Evolutionary conservation across 2,113 vertebrate species (phyloP), one percentile per base, ranked within the genome.

Genomic region (Tor tambroides): DNA sequence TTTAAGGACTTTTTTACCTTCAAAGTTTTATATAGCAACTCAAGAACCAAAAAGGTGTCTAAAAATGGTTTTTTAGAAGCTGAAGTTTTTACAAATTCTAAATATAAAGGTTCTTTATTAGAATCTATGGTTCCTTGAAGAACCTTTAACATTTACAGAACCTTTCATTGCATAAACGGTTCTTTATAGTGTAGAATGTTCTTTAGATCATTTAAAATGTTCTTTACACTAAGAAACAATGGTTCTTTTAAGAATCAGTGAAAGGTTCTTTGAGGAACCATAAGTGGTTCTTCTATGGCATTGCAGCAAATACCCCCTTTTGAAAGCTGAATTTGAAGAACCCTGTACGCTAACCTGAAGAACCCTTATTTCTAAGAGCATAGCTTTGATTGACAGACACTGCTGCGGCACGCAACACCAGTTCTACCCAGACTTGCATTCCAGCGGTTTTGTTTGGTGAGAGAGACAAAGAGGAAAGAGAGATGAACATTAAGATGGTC

Each of bases 401-500:
- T 6, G 14, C 79, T 81, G 59, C 7, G 3, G 15, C 28, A 78
- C 46, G 8, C 14, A 54, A 17, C 6, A 11, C 26, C 56, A n/a
- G 32, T 41, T 80, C 78, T 35, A 80, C 32, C 17, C 28, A 8
- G 38, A 67, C 63, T 71, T 83, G 12, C 82, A 72, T 83, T 83
- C 63, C 81, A 83, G 43, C 2, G 30, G 49, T 59, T 84, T 84
- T 74, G 82, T 59, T 41, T 74, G 67, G 23, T 51, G 69, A 56
- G 67, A 56, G 32, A 84, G 49, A 84, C 82, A 56, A 84, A 84
- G 82, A 74, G 67, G 67, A 41, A 2, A 80, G 56, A 80, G 56
- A 41, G 32, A 72, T 21, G 56, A 74, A 56, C 61, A 83, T 81
- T 30, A 67, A 46, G 63, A 83, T 32, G 41, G 63, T 56, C 46